Evolutionary conservation across 2,888 invertebrate species (phyloP), one percentile per base, ranked within the genome.

Genomic region (Helicoverpa assulta): DNA sequence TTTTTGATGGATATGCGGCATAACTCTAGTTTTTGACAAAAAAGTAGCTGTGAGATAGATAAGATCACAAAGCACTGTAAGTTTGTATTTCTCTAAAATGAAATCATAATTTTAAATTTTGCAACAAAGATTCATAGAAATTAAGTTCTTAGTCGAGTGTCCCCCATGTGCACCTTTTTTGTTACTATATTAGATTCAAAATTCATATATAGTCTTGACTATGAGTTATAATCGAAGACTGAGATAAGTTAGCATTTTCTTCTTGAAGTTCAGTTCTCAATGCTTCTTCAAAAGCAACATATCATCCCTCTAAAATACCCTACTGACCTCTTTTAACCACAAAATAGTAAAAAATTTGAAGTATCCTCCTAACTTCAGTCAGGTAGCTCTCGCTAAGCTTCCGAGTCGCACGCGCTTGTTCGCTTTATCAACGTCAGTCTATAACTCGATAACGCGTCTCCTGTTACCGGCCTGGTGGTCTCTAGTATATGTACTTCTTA

Each of bases 371-470:
- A 58, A 43, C 40, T 40, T 80, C 70, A 70, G 73, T 54, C 68
- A 76, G 43, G 52, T 66, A 67, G 67, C 72, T 73, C 73, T 74
- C 82, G 80, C 76, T 12, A 18, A 50, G 78, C 86, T 86, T 86
- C 85, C 85, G 85, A 81, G 63, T 69, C 79, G 83, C 80, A 58
- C 75, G 83, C 78, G 79, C 81, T 61, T 60, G 69, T 70, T 51
- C 67, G 54, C 60, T 67, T 83, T 84, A 85, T 83, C 85, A 73
- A 75, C 53, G 73, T 75, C 82, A 82, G 86, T 86, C 86, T 81
- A 83, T 83, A 83, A 85, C 84, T 75, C 61, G 80, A 86, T 85
- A 85, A 76, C 79, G 75, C 74, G 82, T 55, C 64, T 81, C 73
- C 65, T 70, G 76, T 83, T 81, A 73, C 84, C 78, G 8, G 58